Conservation (phyloP, 2,113 vertebrate species). For the Polypterus bichir region DNA sequence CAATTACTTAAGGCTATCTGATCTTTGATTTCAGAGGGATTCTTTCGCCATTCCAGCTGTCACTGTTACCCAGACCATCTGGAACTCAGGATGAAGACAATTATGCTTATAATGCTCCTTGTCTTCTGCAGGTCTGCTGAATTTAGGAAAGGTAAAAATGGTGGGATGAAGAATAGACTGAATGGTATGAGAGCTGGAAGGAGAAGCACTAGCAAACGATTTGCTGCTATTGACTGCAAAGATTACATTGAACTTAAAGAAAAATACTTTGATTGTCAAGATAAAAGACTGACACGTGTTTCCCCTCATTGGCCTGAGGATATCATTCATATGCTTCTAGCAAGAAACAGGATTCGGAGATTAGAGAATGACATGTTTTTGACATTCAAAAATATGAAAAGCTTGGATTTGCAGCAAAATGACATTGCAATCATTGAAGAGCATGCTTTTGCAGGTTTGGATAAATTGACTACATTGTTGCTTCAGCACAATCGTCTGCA, state of each 20-base stretch:
- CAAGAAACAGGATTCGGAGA: conserved; percentile 73
- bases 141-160: conserved; percentile 43
- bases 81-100: conserved; percentile 63
- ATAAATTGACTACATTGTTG: conserved; percentile 73
- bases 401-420: conserved; percentile 89
- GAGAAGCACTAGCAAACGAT: conserved; percentile 54
- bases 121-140: conserved; percentile 56
- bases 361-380: conserved; percentile 77
- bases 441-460: conserved; percentile 71
- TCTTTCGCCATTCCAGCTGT: conserved; percentile 31
- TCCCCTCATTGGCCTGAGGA: conserved; percentile 72
- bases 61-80: conserved; percentile 37
- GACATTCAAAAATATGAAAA: conserved; percentile 66
- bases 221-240: conserved; percentile 56
- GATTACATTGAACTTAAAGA: conserved; percentile 70
- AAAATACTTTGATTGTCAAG: conserved; percentile 87
- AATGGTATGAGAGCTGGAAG: conserved; percentile 33
- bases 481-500: conserved; percentile 82
- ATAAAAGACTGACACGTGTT: conserved; percentile 64
- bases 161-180: conserved; percentile 27
- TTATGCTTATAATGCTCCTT: conserved; percentile 52
- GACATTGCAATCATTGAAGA: conserved; percentile 72
- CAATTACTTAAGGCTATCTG: conserved; percentile 26
- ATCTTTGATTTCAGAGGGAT: conserved; percentile 33
- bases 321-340: conserved; percentile 76